Evolutionary conservation across 1,140 invertebrate species (phyloP).

Genomic region (Diachasma alloeum): DNA sequence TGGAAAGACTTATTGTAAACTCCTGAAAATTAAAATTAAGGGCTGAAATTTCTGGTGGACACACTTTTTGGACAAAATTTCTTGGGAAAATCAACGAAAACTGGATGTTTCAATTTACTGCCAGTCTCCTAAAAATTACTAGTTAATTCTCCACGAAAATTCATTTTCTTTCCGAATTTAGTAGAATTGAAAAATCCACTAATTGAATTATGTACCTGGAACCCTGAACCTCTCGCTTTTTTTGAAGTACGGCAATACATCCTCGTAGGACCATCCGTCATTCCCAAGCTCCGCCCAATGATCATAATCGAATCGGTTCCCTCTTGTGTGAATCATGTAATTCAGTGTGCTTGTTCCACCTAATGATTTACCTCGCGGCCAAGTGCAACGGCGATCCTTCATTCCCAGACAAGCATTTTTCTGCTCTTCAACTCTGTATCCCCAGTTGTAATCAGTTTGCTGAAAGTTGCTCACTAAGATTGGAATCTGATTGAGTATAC

Average conservation of each 20-base stretch:
- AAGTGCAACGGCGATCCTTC: constrained; percentile 54
- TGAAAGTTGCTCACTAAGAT: constrained; percentile 62
- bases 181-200: not conserved
- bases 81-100: no score
- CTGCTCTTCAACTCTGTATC: constrained; percentile 70
- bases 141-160: not conserved
- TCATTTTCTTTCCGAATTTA: not conserved
- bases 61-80: no score
- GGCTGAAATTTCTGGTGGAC: no score
- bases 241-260: constrained; percentile 70
- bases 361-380: constrained; percentile 67
- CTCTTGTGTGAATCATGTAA: constrained; percentile 83
- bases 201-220: constrained; percentile 42
- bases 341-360: constrained; percentile 77
- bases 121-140: constrained; percentile 38
- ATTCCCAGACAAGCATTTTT: constrained; percentile 72
- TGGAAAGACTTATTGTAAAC: constrained; percentile 62
- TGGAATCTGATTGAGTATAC: constrained; percentile 62
- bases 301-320: constrained; percentile 78
- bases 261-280: constrained; percentile 73
- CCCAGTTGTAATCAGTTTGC: constrained; percentile 67
- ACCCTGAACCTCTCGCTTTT: constrained; percentile 69
- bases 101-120: no score
- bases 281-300: constrained; percentile 74
- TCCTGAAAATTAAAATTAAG: constrained; percentile 41